A percentile compares a stretch with the other conserved stretches of the same genome.
Conservation (phyloP, 2,888 invertebrate genomes). For the Clistopyga incitator region DNA sequence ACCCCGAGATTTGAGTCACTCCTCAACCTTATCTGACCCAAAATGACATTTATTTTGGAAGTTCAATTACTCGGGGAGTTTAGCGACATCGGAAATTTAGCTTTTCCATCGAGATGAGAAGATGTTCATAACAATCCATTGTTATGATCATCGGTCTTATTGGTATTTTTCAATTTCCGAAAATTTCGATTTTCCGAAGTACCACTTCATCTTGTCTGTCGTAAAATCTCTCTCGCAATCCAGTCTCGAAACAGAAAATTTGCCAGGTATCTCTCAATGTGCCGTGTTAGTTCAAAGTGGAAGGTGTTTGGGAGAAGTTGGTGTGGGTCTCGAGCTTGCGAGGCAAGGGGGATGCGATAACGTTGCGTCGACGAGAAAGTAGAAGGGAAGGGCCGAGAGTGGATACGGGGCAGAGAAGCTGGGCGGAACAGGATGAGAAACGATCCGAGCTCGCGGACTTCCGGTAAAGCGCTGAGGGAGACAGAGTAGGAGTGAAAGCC, state of each 20-base stretch:
- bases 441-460: constrained; percentile 58
- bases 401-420: constrained; percentile 32
- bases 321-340: constrained; percentile 29
- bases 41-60: too few species aligned
- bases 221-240: not conserved
- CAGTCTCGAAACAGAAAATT: constrained; percentile 37
- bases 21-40: not conserved
- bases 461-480: constrained; percentile 3
- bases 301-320: not conserved
- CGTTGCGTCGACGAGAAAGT: constrained; percentile 27
- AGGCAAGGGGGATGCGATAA: constrained; percentile 51
- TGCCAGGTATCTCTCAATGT: constrained; percentile 26
- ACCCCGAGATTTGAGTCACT: not conserved
- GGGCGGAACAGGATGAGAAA: constrained; percentile 60
- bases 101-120: too few species aligned
- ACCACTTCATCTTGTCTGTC: not conserved
- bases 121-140: not conserved
- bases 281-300: not conserved
- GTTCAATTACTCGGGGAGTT: too few species aligned
- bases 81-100: too few species aligned
- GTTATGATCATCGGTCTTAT: not conserved
- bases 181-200: not conserved
- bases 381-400: constrained; percentile 27
- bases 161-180: not conserved
- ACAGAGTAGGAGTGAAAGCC: constrained; percentile 38